Evolutionary conservation across 2,797 vertebrate genomes (phyloP).

Genomic region (Falco berigora): DNA sequence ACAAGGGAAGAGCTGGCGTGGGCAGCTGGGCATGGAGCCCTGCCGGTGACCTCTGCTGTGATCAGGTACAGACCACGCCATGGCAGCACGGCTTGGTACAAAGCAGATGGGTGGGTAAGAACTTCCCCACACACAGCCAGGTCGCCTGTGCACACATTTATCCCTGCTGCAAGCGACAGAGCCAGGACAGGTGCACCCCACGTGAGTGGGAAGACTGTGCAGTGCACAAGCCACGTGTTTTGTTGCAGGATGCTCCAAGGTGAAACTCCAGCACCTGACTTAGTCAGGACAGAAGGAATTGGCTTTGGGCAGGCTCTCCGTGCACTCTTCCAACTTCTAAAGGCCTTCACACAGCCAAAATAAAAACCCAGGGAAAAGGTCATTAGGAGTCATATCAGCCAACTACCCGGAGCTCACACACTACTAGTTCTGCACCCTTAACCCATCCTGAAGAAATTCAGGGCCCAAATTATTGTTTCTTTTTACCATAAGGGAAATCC

Average conservation of each 20-base stretch:
- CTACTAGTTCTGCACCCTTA: background rate
- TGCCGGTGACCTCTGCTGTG: background rate
- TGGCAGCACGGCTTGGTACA: background rate
- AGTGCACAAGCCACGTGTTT: background rate
- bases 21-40: background rate
- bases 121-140: too few relatives aligned
- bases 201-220: rapidly evolving
- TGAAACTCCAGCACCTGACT: background rate
- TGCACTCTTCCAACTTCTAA: background rate
- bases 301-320: background rate
- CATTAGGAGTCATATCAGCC: background rate
- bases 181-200: background rate
- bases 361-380: background rate
- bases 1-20: background rate
- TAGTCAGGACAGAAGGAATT: background rate
- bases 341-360: background rate
- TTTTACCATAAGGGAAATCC: background rate
- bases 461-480: too few relatives aligned
- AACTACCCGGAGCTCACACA: background rate
- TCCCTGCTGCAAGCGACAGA: background rate
- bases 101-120: too few relatives aligned
- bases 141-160: too few relatives aligned
- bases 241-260: background rate
- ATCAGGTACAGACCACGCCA: too few relatives aligned
- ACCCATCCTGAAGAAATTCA: background rate